Conservation (phyloP, 2,113 vertebrate species). For the Xiphophorus maculatus region DNA sequence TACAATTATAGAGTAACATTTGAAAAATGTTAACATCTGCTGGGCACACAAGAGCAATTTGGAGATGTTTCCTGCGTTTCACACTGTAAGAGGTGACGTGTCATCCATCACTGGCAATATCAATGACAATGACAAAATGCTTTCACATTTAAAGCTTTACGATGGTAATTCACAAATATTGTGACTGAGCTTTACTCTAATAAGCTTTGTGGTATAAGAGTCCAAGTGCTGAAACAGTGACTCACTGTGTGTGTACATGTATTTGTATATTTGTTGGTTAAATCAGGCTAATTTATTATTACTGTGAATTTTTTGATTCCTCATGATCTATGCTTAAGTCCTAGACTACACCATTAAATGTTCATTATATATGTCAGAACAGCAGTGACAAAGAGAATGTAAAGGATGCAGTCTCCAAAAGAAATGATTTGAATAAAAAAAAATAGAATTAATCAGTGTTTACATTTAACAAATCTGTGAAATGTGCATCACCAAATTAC, state of each 20-base stretch:
- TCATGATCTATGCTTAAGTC: neutral
- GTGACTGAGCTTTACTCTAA: neutral
- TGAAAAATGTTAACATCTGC: neutral
- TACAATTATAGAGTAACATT: slow-evolving; percentile 32
- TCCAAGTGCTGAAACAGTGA: no score
- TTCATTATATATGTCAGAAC: neutral
- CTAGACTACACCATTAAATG: neutral
- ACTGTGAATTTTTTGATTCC: neutral
- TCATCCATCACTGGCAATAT: slow-evolving; percentile 45
- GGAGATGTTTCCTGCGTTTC: slow-evolving; percentile 30
- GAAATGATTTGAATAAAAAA: neutral
- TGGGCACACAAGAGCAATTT: neutral
- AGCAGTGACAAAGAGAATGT: neutral
- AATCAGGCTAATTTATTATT: neutral
- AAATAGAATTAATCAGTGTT: no score
- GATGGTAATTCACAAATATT: slow-evolving; percentile 4
- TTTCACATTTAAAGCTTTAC: slow-evolving; percentile 14
- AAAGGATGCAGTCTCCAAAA: neutral
- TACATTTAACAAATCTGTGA: no score
- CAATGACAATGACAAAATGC: neutral
- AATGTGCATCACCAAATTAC: no score
- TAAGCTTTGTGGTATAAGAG: no score
- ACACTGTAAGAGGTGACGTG: slow-evolving; percentile 16
- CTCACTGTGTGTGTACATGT: no score
- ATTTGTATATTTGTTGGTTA: neutral